Evolutionary conservation across 64 coral and sea anemone species (phyloP), one percentile per base, ranked within the genome.

Genomic region (Actinia equina): DNA sequence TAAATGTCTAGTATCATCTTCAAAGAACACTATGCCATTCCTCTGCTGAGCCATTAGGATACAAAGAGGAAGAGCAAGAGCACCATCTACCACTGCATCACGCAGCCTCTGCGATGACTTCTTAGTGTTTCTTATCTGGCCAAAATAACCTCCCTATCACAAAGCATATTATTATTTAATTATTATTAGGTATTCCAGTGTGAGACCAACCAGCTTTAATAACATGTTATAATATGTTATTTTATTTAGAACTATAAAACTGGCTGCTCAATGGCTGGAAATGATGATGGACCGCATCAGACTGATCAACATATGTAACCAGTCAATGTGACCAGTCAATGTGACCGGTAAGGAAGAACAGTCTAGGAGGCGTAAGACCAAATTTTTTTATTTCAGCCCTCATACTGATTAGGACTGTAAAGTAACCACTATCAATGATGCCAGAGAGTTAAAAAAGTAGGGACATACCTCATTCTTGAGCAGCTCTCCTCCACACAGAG

Each of bases 41-140:
- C 97, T 89, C 65, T 99, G 97, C 56, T 99, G 97, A 82, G 97
- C 97, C 89, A 99, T 99, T n/a, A 95, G 77, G 17, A 99, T 86
- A 52, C 97, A 99, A 10, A 99, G 88, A 22, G 97, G 97, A 12
- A 99, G 79, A 18, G 91, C 97, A 74, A 99, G 54, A 52, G 95
- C 91, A 61, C 97, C 93, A 77, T 92, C 97, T 42, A 93, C 82
- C 23, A 99, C 84, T 0, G 90, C 94, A 71, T 99, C 97, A 57
- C 97, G 82, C 15, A 99, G 69, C 63, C 97, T 77, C 82, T 99
- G 97, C 20, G 97, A 99, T n/a, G 97, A 99, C 63, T 99, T 99
- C 58, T 99, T 99, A 2, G 97, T 99, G 82, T 99, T 99, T 77
- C 97, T 88, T 18, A 99, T 99, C 70, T 99, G 97, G 51, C 97